Conservation (phyloP, 2,797 vertebrate genomes). For the Denticeps clupeoides region DNA sequence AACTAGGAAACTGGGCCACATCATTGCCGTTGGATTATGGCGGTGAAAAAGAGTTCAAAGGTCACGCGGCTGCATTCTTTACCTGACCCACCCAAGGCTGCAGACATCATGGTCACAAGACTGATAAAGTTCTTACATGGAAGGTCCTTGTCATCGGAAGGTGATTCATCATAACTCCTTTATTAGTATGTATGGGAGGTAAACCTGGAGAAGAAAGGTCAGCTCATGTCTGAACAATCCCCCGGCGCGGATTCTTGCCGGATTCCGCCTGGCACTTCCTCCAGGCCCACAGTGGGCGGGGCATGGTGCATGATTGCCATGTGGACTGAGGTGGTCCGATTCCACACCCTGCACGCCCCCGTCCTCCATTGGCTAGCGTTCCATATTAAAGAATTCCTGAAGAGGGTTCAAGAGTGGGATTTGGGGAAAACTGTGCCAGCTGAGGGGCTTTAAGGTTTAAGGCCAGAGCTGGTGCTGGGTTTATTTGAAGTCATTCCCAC, state of each 20-base stretch:
- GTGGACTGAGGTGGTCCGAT: conserved; percentile 33
- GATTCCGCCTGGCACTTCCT: conserved; percentile 7
- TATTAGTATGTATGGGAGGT: too few relatives aligned
- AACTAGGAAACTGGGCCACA: too few relatives aligned
- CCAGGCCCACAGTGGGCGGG: conserved; percentile 6
- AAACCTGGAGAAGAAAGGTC: too few relatives aligned
- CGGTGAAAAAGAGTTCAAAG: too few relatives aligned
- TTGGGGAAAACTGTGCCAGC: conserved; percentile 10
- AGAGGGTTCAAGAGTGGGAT: conserved; percentile 10
- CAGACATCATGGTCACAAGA: too few relatives aligned
- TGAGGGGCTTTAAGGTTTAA: conserved; percentile 35
- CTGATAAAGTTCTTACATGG: too few relatives aligned
- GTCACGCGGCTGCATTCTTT: too few relatives aligned
- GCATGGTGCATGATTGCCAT: conserved; percentile 13
- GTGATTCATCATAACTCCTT: too few relatives aligned
- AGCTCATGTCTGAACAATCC: background rate
- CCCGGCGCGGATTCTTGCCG: background rate
- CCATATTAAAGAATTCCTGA: conserved; percentile 16
- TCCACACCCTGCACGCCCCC: conserved; percentile 2
- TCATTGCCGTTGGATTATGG: too few relatives aligned
- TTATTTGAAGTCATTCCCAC: background rate
- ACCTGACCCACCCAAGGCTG: too few relatives aligned
- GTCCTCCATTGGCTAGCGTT: conserved; percentile 24
- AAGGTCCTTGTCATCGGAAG: too few relatives aligned
- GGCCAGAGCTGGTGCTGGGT: conserved; percentile 20